These are phyloP conservation scores for human DNA, from an alignment of 2,113 vertebrate genomes.

Conservation along the genomic window DNA sequence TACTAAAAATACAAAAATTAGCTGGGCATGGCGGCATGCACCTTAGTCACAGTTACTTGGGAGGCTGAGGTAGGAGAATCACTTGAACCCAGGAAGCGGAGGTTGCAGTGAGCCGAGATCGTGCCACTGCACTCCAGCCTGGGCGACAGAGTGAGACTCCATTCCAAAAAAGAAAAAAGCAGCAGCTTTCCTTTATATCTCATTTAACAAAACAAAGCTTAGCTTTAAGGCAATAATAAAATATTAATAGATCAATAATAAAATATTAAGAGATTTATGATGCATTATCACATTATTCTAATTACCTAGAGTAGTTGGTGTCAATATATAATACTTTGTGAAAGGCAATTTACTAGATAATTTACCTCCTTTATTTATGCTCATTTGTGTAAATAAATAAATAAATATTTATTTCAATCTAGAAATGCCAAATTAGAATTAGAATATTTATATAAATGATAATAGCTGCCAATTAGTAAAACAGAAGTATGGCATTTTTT, in stretches of 20 bases:
- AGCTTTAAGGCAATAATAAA: background rate
- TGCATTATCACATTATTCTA: background rate
- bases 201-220: slow-evolving; percentile 13
- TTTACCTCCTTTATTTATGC: background rate
- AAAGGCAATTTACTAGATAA: background rate
- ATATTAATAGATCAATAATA: background rate
- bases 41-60: too few species aligned
- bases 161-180: too few species aligned
- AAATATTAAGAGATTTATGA: background rate
- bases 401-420: background rate
- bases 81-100: too few species aligned
- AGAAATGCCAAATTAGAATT: background rate
- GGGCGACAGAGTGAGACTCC: too few species aligned
- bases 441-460: background rate
- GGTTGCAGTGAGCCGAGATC: too few species aligned
- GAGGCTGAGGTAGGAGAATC: too few species aligned
- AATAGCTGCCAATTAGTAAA: background rate
- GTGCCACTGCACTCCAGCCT: too few species aligned
- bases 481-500: background rate
- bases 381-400: background rate
- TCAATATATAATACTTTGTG: background rate
- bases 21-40: too few species aligned
- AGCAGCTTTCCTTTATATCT: background rate
- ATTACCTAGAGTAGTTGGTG: background rate
- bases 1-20: too few species aligned